Percentiles rank a stretch among this genome's conserved stretches.
Conservation (phyloP, 2,888 invertebrate species). For the Ethmia dodecea region DNA sequence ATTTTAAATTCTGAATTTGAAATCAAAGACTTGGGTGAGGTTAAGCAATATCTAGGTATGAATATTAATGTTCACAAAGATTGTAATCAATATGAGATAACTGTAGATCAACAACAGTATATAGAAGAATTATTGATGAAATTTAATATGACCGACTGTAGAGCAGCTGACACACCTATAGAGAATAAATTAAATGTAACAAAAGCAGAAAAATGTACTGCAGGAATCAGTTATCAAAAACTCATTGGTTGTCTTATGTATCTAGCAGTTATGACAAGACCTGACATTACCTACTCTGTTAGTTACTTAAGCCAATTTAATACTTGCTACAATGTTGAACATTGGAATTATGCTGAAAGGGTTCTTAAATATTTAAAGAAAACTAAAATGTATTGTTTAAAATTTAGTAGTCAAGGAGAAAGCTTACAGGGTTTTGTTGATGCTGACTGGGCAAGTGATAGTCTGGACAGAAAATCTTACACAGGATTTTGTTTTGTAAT, state of each 20-base stretch:
- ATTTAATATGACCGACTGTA: conserved; percentile 2
- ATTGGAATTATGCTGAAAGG: conserved; percentile 7
- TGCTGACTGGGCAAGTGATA: conserved; percentile 5
- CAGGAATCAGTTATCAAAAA: conserved; percentile 4
- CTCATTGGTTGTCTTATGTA: conserved; percentile 7
- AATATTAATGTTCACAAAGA: neutral
- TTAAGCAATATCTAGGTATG: neutral
- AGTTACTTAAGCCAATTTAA: conserved; percentile 10
- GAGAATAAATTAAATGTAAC: neutral
- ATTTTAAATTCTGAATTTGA: neutral
- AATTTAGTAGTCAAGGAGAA: neutral
- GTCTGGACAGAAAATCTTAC: neutral
- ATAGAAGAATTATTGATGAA: neutral
- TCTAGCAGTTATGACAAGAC: conserved; percentile 6
- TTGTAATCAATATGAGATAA: neutral
- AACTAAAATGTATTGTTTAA: conserved; percentile 5
- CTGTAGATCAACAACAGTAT: neutral
- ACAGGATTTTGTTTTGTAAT: conserved; percentile 6
- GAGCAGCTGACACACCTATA: neutral
- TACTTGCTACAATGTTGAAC: conserved; percentile 3
- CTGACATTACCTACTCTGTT: conserved; percentile 7
- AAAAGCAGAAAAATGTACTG: neutral
- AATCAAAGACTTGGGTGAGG: neutral
- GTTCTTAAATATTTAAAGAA: conserved; percentile 7
- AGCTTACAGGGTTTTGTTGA: conserved; percentile 1